phyloP scores from a whole-genome alignment of 2,888 invertebrate genomes.

The Onthophagus sagittarius region DNA sequence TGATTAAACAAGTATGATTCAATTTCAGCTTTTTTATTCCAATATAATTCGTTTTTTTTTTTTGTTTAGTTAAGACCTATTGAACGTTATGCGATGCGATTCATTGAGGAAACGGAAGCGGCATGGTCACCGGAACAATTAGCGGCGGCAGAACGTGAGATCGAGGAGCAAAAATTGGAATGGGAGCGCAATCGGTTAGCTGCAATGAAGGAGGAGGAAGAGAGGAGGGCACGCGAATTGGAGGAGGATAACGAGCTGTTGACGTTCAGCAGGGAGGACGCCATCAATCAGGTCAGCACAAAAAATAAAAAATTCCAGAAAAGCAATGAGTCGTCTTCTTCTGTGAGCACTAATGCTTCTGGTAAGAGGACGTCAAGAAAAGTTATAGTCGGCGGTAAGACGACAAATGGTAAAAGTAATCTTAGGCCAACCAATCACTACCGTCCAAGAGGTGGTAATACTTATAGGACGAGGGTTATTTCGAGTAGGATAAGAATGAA shows the following conservation, averaged over 20 bases:
- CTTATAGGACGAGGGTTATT: background rate
- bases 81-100: conserved; percentile 91
- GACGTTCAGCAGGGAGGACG: conserved; percentile 74
- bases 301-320: conserved; percentile 25
- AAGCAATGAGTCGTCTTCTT: background rate
- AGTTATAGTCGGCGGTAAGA: background rate
- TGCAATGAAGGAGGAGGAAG: conserved; percentile 64
- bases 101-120: conserved; percentile 81
- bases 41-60: conserved; percentile 9
- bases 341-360: background rate
- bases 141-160: conserved; percentile 82
- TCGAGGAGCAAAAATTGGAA: conserved; percentile 79
- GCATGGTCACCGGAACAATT: conserved; percentile 82
- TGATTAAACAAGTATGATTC: conserved; percentile 63
- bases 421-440: background rate
- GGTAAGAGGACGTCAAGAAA: background rate
- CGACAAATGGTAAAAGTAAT: background rate
- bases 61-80: conserved; percentile 78
- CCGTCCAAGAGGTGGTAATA: background rate
- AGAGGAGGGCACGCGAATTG: conserved; percentile 55
- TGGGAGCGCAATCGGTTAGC: conserved; percentile 83
- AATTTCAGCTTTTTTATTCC: background rate
- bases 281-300: conserved; percentile 81
- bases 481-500: background rate
- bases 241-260: conserved; percentile 63